Percentiles rank a stretch among this genome's conserved stretches.
Conservation (phyloP, 2,113 vertebrate species). For the Antennarius striatus region DNA sequence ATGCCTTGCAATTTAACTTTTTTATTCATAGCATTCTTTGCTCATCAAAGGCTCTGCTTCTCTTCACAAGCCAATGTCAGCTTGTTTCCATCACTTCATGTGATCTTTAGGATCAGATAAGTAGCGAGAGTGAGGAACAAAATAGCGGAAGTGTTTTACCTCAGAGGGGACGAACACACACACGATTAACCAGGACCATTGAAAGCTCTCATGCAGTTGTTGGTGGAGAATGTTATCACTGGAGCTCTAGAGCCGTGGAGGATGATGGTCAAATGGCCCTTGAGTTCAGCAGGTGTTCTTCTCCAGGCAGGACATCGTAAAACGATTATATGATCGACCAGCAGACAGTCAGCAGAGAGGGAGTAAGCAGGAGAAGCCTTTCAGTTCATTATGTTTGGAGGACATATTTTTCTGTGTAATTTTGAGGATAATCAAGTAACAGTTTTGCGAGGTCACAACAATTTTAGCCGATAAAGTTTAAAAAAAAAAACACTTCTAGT, state of each 20-base stretch:
- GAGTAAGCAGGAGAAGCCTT: slow-evolving; percentile 2
- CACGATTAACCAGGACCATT: slow-evolving; percentile 62
- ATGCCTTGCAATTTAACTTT: no score
- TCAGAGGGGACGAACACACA: slow-evolving; percentile 45
- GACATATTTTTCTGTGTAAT: not conserved
- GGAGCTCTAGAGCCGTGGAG: slow-evolving; percentile 24
- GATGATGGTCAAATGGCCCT: slow-evolving; percentile 19
- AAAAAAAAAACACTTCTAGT: no score
- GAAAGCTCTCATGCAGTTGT: slow-evolving; percentile 35
- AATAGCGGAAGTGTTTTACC: slow-evolving; percentile 46
- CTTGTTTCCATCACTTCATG: not conserved
- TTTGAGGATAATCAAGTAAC: no score
- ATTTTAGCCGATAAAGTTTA: no score
- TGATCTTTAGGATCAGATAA: slow-evolving; percentile 40
- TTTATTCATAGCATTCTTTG: slow-evolving; percentile 14
- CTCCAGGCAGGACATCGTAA: slow-evolving; percentile 33
- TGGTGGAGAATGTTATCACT: slow-evolving; percentile 26
- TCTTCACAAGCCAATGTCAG: slow-evolving; percentile 2
- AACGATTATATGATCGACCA: slow-evolving; percentile 16
- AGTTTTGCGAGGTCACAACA: no score
- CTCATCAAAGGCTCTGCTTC: slow-evolving; percentile 14
- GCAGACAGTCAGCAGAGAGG: slow-evolving; percentile 7
- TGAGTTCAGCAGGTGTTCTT: slow-evolving; percentile 35
- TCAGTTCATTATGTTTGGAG: not conserved
- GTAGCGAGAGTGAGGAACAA: slow-evolving; percentile 29